A percentile compares a stretch with the other conserved stretches of the same genome.
These are phyloP conservation scores for Poicephalus gulielmi DNA, from an alignment of 2,113 vertebrate species.

Conservation along the genomic window DNA sequence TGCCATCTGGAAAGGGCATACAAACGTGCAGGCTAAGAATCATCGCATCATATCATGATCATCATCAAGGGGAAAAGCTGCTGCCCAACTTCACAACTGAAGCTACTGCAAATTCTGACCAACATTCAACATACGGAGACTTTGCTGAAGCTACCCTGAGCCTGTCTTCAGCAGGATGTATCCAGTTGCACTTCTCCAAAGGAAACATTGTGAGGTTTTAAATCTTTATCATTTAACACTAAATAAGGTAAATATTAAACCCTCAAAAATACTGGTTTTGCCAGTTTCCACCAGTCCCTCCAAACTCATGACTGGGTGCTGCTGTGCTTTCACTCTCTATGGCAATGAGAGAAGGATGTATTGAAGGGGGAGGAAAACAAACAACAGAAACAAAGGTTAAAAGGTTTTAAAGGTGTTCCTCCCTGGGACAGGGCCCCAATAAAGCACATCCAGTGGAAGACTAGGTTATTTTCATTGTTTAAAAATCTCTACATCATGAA, in stretches of 20 bases:
- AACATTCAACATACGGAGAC: background rate
- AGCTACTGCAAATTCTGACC: background rate
- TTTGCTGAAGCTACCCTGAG: background rate
- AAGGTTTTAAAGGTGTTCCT: background rate
- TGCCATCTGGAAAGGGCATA: background rate
- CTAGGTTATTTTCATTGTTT: background rate
- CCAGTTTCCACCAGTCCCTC: background rate
- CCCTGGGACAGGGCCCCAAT: background rate
- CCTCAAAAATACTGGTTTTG: background rate
- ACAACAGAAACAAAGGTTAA: background rate
- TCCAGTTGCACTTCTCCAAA: background rate
- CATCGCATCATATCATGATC: background rate
- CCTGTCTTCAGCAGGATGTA: background rate
- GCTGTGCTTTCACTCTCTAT: background rate
- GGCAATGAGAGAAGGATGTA: background rate
- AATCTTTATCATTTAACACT: background rate
- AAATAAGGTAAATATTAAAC: background rate
- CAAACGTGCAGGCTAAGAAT: background rate
- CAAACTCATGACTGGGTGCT: background rate
- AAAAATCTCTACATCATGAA: background rate
- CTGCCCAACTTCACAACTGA: background rate
- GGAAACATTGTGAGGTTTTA: background rate
- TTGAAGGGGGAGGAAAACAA: background rate
- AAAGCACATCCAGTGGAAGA: background rate
- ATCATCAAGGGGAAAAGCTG: background rate